phyloP scores from a whole-genome alignment of 2,888 invertebrate genomes.

The Cylindroiulus punctatus region DNA sequence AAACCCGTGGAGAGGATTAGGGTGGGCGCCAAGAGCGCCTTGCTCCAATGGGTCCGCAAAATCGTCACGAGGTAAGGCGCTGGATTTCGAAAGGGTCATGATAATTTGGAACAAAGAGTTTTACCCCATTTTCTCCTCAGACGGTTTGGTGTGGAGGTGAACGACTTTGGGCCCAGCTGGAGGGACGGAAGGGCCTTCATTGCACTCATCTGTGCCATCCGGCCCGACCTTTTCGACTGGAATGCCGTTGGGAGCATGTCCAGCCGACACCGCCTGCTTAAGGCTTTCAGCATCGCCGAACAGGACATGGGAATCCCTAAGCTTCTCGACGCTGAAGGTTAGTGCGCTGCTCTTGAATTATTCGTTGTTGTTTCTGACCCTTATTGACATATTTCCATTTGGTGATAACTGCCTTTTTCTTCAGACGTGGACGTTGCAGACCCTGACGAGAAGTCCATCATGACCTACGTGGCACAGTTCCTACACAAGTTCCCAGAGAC shows the following conservation, averaged over 20 bases:
- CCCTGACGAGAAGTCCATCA: slow-evolving; percentile 96
- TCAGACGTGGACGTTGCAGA: slow-evolving; percentile 91
- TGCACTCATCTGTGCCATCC: slow-evolving; percentile 93
- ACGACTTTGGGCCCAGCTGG: slow-evolving; percentile 96
- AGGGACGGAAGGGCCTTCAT: slow-evolving; percentile 95
- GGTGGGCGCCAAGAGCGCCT: slow-evolving; percentile 88
- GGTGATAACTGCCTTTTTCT: slow-evolving; percentile 24
- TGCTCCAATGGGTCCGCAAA: slow-evolving; percentile 94
- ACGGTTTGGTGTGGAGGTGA: slow-evolving; percentile 86
- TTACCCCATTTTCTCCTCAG: slow-evolving; percentile 67
- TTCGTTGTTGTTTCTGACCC: background rate
- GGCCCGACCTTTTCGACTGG: slow-evolving; percentile 85
- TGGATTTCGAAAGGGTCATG: background rate
- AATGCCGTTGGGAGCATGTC: slow-evolving; percentile 79
- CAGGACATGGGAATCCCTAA: slow-evolving; percentile 88
- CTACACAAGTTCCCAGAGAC: slow-evolving; percentile 77
- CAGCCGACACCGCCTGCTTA: slow-evolving; percentile 85
- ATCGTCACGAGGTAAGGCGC: slow-evolving; percentile 78
- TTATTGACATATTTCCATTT: background rate
- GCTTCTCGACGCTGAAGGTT: slow-evolving; percentile 86
- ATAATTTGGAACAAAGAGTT: background rate
- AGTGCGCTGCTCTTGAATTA: background rate
- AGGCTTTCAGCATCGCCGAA: slow-evolving; percentile 94
- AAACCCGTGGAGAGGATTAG: slow-evolving; percentile 70
- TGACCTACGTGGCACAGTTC: slow-evolving; percentile 99